Percentiles rank a stretch among this genome's conserved stretches.
Evolutionary conservation across 2,113 vertebrate genomes (phyloP).

Genomic region (Pangasianodon hypophthalmus): DNA sequence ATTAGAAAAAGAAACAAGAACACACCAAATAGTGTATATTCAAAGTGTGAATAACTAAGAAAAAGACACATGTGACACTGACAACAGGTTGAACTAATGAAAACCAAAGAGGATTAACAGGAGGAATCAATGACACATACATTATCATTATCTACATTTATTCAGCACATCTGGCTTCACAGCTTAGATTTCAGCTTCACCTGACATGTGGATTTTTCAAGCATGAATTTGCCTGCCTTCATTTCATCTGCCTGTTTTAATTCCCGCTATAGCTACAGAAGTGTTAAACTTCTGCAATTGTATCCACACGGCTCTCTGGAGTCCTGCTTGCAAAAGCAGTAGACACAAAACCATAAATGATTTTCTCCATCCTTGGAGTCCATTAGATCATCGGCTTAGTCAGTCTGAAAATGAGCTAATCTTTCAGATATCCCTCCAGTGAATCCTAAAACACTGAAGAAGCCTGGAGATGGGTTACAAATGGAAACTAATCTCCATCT

Average conservation of each 20-base stretch:
- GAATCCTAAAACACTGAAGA: constrained; percentile 8
- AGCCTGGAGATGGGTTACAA: constrained; percentile 11
- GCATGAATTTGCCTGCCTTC: neutral
- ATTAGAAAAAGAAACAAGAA: too few relatives aligned
- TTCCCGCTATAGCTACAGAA: neutral
- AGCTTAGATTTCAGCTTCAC: neutral
- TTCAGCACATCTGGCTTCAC: neutral
- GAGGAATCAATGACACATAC: neutral
- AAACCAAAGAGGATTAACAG: neutral
- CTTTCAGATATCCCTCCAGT: neutral
- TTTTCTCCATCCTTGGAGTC: constrained; percentile 3
- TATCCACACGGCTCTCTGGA: neutral
- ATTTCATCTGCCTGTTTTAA: neutral
- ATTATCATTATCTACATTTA: neutral
- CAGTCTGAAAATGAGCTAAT: constrained; percentile 23
- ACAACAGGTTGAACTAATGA: neutral
- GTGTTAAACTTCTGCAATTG: neutral
- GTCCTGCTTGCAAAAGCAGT: neutral
- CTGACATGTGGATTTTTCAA: neutral
- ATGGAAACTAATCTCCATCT: constrained; percentile 29
- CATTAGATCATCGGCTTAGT: constrained; percentile 26
- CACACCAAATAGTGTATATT: too few relatives aligned
- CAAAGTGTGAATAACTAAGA: neutral
- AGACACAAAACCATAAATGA: neutral
- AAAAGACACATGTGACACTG: neutral